Evolutionary conservation across 2,888 invertebrate species (phyloP).

Genomic region (Clunio marinus): DNA sequence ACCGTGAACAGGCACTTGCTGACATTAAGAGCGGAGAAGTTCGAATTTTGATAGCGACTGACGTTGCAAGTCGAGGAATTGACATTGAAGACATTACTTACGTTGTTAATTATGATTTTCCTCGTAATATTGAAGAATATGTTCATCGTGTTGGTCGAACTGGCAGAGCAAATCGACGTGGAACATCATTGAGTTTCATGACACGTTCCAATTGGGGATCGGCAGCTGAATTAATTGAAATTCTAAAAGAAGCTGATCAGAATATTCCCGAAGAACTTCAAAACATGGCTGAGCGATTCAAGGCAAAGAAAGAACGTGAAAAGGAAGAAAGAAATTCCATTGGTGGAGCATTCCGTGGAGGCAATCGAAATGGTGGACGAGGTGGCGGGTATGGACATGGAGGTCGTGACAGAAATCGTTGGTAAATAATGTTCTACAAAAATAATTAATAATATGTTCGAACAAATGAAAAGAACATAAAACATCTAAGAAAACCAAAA

Average conservation of each 20-base stretch:
- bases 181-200: conserved; percentile 77
- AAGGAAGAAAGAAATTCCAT: conserved; percentile 53
- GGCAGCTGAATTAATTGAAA: conserved; percentile 75
- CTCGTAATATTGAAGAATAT: conserved; percentile 91
- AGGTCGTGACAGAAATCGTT: background rate
- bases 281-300: conserved; percentile 71
- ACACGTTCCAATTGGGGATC: conserved; percentile 77
- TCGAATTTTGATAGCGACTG: conserved; percentile 85
- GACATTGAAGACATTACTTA: conserved; percentile 87
- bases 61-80: conserved; percentile 90
- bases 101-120: conserved; percentile 91
- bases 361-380: background rate
- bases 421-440: background rate
- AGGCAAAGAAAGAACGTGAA: conserved; percentile 62
- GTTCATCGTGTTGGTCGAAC: conserved; percentile 95
- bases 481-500: background rate
- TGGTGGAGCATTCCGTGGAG: conserved; percentile 43
- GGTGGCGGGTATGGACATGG: background rate
- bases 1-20: conserved; percentile 75
- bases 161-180: conserved; percentile 83
- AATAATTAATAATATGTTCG: background rate
- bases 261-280: conserved; percentile 71
- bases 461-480: background rate
- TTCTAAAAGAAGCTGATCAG: conserved; percentile 83
- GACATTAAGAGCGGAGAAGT: conserved; percentile 78